Base-by-base conservation (phyloP, 2,797 vertebrate genomes). In the Cirrhinus mrigala region DNA sequence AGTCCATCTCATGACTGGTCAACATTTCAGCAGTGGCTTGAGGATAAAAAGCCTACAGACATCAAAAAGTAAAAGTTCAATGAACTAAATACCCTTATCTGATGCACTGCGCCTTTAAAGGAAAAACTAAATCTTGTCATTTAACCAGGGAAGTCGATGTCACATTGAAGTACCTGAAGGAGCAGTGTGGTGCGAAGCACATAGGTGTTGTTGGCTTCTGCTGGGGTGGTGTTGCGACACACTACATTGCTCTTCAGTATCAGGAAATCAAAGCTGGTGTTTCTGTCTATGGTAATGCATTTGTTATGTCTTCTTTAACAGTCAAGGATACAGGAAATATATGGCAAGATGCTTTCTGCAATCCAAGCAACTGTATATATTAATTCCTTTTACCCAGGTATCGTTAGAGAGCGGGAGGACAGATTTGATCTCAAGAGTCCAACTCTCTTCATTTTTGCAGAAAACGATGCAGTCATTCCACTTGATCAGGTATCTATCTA, bases 391-490 rank as follows among this genome's bases (percentile, higher is more conserved):
- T 80, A 91, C 87, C 1, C 85, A 97, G 96, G 96, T 75, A 94
- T 96, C 62, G 48, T 97, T 76, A 92, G 81, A 27, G 94, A 96
- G 22, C 89, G 56, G 3, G 95, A 96, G 24, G 93, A 96, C 20
- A 81, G 86, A 14, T 94, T 94, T 70, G 88, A 80, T 1, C 87
- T 98, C 10, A 94, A 94, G 87, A 95, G 91, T 82, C 95, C 96
- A 22, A 97, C 93, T 0, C 90, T 97, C 86, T 98, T 97, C 37
- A 95, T 97, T 91, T 98, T 97, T 92, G 96, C 74, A 0, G 96
- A 97, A 80, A 96, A 96, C 0, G 95, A 97, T 85, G 0, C 48
- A 0, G 11, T 95, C 12, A 95, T 97, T 87, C 94, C 95, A 20
- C 90, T 96, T 50, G 92, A 95, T 27, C 95, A 96, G 89, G 96